A percentile compares a stretch with the other conserved stretches of the same genome.
These are phyloP conservation scores for Tinea pellionella DNA, from an alignment of 2,888 invertebrate genomes.

Conservation along the genomic window DNA sequence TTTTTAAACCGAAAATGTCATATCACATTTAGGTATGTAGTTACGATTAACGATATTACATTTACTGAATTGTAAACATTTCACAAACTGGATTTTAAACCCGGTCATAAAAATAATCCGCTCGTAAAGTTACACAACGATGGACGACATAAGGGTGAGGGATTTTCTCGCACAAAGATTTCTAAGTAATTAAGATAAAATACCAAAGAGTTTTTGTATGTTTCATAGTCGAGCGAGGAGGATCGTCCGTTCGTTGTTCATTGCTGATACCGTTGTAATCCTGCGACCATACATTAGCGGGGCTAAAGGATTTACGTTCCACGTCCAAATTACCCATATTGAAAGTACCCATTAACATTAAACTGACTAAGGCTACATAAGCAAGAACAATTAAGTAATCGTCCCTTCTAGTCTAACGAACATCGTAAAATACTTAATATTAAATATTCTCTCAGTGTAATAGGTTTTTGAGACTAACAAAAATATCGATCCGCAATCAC, in stretches of 20 bases:
- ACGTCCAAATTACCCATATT: constrained; percentile 64
- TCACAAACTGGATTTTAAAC: constrained; percentile 35
- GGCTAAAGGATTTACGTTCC: constrained; percentile 64
- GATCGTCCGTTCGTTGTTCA: constrained; percentile 53
- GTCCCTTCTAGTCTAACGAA: background rate
- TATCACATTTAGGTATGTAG: background rate
- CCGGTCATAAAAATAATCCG: constrained; percentile 64
- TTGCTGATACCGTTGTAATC: constrained; percentile 63
- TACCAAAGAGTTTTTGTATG: constrained; percentile 56
- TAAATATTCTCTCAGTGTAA: constrained; percentile 29
- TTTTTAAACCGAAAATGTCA: background rate
- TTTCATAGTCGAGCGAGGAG: constrained; percentile 34
- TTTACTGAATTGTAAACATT: constrained; percentile 56
- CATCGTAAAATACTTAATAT: constrained; percentile 29
- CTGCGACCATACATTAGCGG: constrained; percentile 63
- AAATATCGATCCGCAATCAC: constrained; percentile 46
- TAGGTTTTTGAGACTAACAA: constrained; percentile 33
- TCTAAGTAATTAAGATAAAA: constrained; percentile 69
- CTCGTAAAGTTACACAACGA: constrained; percentile 66
- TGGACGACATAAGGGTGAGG: constrained; percentile 65
- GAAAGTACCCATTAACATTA: constrained; percentile 65
- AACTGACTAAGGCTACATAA: constrained; percentile 42
- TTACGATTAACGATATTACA: background rate
- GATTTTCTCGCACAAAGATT: constrained; percentile 65
- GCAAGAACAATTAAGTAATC: background rate